Base-by-base conservation (phyloP, 2,113 vertebrate species). In the Onychostruthus taczanowskii region DNA sequence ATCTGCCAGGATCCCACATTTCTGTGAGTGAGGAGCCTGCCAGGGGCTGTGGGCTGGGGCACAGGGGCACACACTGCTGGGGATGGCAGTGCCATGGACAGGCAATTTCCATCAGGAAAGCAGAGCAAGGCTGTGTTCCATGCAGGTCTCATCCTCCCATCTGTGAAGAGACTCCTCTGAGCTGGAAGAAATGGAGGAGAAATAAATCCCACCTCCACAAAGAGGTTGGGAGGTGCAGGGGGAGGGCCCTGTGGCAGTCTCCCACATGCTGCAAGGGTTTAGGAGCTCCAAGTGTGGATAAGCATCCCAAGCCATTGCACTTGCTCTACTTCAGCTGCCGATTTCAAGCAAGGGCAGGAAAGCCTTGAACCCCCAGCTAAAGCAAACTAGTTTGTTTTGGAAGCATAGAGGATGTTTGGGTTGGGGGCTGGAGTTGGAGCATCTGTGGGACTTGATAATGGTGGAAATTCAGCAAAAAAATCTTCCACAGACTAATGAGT, bases 361-460 rank as follows among this genome's bases (percentile, higher is more conserved):
- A 46, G 11, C 27, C 52, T 72, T 10, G 23, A 89, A 27, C 2
- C 3, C 12, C 16, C 66, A 37, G 27, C 19, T 92, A 43, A 75
- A 90, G 37, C 5, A 50, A 28, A 30, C 67, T 6, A 11, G 5
- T 53, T 55, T 67, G 23, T 19, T 64, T 82, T 73, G 62, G 46
- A 73, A 59, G 24, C 0, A 0, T 0, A 37, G 69, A 59, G 43
- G 18, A 30, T 3, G 2, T 28, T 27, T 76, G 37, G 19, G 8
- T 4, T 22, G 16, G 3, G 26, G 58, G 4, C 6, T 58, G 35
- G 41, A 73, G 20, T 0, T 41, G 43, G 55, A 84, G 41, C 59
- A 62, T 49, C 28, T 10, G 22, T 46, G n/a, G 41, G 37, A 41
- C 59, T 80, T 17, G 17, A 12, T 16, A 83, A 83, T 0, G 0